Evolutionary conservation across 2,113 vertebrate species (phyloP), one percentile per base, ranked within the genome.

Genomic region (Poecile atricapillus): DNA sequence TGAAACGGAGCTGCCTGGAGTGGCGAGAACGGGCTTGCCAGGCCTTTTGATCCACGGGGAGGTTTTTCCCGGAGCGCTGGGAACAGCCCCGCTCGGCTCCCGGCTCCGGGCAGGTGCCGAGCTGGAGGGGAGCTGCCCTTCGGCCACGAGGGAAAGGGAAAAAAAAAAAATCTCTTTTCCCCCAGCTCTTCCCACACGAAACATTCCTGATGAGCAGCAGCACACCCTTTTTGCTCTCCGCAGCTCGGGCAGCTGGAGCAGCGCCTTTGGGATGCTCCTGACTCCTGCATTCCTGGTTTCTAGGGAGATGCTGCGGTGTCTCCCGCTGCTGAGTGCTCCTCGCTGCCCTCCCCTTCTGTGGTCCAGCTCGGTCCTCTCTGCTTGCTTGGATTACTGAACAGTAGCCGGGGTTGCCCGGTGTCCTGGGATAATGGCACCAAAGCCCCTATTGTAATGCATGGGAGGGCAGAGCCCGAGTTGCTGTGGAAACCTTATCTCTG

Each of bases 401-500:
- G 39, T 19, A 63, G 87, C 83, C 79, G 84, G 64, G 53, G 89
- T 39, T 79, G 83, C 88, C 79, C 81, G 43, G 87, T n/a, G 88
- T 88, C 81, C 90, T 62, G 64, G 21, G 71, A 68, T 46, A 94
- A 91, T 37, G 82, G 80, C 91, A 95, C 53, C 69, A 77, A 77
- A 84, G 68, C 25, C 75, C 81, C 71, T 10, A 50, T 90, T 93
- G 83, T 94, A 73, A 95, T 46, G 71, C 31, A 1, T 1, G 13
- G 68, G 47, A 96, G 58, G 68, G 65, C 83, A 97, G 82, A 93
- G 90, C 35, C 8, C 6, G 83, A 87, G 91, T 77, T 96, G 88
- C 93, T 95, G 92, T 92, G 94, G 83, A 94, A 97, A 95, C 95
- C 85, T 94, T 65, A 87, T 78, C 67, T 93, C 73, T 64, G 83